phyloP scores from a whole-genome alignment of 2,113 vertebrate genomes.

The Rhizomys pruinosus region DNA sequence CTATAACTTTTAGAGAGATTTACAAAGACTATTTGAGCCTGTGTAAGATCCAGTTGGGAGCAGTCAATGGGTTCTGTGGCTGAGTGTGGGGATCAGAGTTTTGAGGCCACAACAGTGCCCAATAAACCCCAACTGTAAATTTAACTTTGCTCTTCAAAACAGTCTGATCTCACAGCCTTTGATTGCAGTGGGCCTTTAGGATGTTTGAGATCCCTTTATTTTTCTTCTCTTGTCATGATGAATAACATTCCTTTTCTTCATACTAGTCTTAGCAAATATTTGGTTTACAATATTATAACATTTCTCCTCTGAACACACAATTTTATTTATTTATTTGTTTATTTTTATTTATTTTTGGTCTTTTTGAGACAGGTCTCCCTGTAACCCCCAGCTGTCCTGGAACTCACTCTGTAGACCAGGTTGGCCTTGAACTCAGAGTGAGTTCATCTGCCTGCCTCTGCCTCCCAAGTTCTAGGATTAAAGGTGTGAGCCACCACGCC shows the following conservation, averaged over 20 bases:
- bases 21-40: neutral
- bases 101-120: neutral
- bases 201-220: neutral
- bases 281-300: neutral
- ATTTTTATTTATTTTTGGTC: too few relatives aligned
- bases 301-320: neutral
- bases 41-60: neutral
- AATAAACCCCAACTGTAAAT: neutral
- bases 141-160: neutral
- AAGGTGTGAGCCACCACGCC: too few relatives aligned
- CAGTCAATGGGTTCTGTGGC: neutral
- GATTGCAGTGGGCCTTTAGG: neutral
- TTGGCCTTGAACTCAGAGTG: too few relatives aligned
- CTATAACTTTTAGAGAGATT: neutral
- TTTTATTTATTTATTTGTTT: too few relatives aligned
- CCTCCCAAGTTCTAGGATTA: too few relatives aligned
- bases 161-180: neutral
- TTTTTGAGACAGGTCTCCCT: too few relatives aligned
- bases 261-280: neutral
- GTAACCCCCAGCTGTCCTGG: too few relatives aligned
- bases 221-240: neutral
- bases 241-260: accelerated
- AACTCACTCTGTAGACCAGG: too few relatives aligned
- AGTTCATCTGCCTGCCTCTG: too few relatives aligned
- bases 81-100: neutral